Evolutionary conservation across 2,797 vertebrate species (phyloP), one percentile per base, ranked within the genome.

Genomic region (Malacoraja senta): DNA sequence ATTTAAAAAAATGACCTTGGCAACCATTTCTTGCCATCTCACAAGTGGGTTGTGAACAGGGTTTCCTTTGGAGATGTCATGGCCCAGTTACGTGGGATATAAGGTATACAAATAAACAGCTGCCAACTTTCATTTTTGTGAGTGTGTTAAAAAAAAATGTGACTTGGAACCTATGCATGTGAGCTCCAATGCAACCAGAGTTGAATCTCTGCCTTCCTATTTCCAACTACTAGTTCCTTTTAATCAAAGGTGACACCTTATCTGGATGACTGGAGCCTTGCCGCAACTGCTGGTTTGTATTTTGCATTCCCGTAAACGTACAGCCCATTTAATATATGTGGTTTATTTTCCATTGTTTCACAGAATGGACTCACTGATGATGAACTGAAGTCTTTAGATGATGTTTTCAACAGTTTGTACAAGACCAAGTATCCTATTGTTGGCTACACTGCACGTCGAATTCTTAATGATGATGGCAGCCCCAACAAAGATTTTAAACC

Each of bases 391-490:
- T 97, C 98, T 93, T 95, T 99, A 94, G 98, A 99, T 0, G 96
- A 96, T 0, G 93, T 98, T 68, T 99, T 99, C 94, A 97, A 97
- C 95, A 97, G 95, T 38, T 98, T 99, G 1, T 99, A 99, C 96
- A 99, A 98, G 95, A 95, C 96, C 83, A 99, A 99, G 93, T 99
- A 99, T 38, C 98, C 98, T 53, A 98, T 99, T 9, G 97, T 99
- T 53, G 99, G 98, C 93, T 99, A 99, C 95, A 98, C 98, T 0
- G 97, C 97, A 6, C 96, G 96, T 9, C 96, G 97, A 32, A 97
- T 99, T 94, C 97, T 99, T 94, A 97, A 97, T 0, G 94, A 97
- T 81, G 98, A 99, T 0, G 98, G 99, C 83, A 98, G 98, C 94
- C 98, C 98, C 94, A 98, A 99, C 94, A 91, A 96, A 93, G 95